Evolutionary conservation across 2,797 vertebrate species (phyloP).

Genomic region (Euthynnus affinis): DNA sequence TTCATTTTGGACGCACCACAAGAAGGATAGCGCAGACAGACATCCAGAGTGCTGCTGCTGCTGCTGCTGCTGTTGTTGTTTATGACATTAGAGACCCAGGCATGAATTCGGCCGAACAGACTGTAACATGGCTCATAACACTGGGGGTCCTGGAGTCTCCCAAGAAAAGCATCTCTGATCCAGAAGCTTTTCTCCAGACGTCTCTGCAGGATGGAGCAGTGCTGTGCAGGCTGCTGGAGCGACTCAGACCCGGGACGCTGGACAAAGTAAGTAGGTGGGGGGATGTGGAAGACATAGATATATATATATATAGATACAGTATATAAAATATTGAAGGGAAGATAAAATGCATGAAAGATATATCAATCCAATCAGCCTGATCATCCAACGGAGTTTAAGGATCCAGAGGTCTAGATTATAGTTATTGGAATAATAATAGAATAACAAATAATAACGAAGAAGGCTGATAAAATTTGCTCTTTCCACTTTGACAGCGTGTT

Average conservation of each 20-base stretch:
- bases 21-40: constrained; percentile 16
- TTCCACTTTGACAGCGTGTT: neutral
- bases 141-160: constrained; percentile 96
- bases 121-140: constrained; percentile 97
- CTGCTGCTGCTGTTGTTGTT: constrained; percentile 12
- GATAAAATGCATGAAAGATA: neutral
- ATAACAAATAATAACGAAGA: too few relatives aligned
- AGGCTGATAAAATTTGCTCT: neutral
- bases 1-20: constrained; percentile 23
- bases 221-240: constrained; percentile 93
- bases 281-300: too few relatives aligned
- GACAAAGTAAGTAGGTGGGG: constrained; percentile 88
- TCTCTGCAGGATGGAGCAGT: constrained; percentile 94
- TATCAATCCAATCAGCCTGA: neutral
- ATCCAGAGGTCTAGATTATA: neutral
- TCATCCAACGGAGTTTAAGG: neutral
- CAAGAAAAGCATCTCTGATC: constrained; percentile 95
- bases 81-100: constrained; percentile 21
- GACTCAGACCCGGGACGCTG: constrained; percentile 92
- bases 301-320: too few relatives aligned
- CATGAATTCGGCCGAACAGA: constrained; percentile 96
- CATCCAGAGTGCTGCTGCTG: neutral
- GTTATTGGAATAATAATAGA: too few relatives aligned
- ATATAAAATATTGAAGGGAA: neutral
- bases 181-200: constrained; percentile 91